These are phyloP conservation scores for Meriones unguiculatus DNA, from an alignment of 2,113 vertebrate species.

Conservation along the genomic window DNA sequence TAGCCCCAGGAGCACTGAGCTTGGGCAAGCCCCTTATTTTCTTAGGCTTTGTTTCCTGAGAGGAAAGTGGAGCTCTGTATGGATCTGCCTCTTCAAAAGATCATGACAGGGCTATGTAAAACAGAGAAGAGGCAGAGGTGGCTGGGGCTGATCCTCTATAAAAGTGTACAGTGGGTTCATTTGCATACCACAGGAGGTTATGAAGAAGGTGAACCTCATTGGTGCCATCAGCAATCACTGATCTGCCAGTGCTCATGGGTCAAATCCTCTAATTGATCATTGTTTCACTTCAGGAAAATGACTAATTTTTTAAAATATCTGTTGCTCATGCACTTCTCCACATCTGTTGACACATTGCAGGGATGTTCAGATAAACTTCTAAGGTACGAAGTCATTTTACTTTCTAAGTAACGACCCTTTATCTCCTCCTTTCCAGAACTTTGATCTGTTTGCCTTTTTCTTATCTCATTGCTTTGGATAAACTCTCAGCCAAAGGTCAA, in stretches of 20 bases:
- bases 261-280: slow-evolving; percentile 8
- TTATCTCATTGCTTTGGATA: slow-evolving; percentile 64
- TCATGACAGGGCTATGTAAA: too few relatives aligned
- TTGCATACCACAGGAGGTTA: fast-evolving
- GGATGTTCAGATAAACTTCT: neutral
- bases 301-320: neutral
- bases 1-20: neutral
- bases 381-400: neutral
- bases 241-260: neutral
- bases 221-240: neutral
- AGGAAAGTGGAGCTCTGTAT: too few relatives aligned
- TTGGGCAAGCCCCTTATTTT: neutral
- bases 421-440: neutral
- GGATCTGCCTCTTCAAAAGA: neutral
- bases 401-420: neutral
- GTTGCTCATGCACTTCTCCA: neutral
- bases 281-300: slow-evolving; percentile 6
- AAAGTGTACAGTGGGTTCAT: too few relatives aligned
- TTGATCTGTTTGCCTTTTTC: slow-evolving; percentile 39
- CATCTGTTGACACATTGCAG: neutral
- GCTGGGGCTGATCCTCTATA: neutral
- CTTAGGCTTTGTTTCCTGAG: neutral
- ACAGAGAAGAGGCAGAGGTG: neutral
- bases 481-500: neutral
- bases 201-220: neutral